Evolutionary conservation across 2,113 vertebrate species (phyloP).

Genomic region (Galemys pyrenaicus): DNA sequence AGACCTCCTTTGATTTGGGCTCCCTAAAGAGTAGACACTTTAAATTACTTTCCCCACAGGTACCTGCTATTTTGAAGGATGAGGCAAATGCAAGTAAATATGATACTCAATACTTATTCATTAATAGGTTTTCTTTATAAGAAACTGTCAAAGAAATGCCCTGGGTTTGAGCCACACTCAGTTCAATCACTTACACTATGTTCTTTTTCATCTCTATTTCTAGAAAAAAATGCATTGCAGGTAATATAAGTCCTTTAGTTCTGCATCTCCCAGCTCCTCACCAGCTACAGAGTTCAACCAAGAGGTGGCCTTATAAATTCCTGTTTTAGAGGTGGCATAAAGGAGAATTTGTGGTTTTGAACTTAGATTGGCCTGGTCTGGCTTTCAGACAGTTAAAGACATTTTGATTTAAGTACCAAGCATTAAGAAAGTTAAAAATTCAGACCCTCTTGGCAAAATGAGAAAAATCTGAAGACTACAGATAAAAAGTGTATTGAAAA

Average conservation of each 20-base stretch:
- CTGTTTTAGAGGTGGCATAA: background rate
- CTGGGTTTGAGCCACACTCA: background rate
- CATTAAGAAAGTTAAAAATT: background rate
- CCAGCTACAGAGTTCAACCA: background rate
- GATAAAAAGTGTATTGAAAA: slow-evolving; percentile 25
- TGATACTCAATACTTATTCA: slow-evolving; percentile 2
- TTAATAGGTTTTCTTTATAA: background rate
- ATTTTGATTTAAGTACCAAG: slow-evolving; percentile 46
- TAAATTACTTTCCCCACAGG: background rate
- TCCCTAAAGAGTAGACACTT: background rate
- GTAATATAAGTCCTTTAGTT: background rate
- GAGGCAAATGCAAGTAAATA: slow-evolving; percentile 41
- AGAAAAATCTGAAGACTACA: background rate
- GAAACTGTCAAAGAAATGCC: background rate
- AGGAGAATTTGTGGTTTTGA: slow-evolving; percentile 6
- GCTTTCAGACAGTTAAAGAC: background rate
- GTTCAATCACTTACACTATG: background rate
- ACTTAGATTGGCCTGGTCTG: background rate
- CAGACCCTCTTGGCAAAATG: background rate
- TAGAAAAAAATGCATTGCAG: background rate
- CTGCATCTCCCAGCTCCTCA: background rate
- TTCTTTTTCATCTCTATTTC: background rate
- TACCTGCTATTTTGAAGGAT: slow-evolving; percentile 21
- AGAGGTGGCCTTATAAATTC: background rate
- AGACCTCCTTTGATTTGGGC: background rate